Percentiles rank a stretch among this genome's conserved stretches.
Evolutionary conservation across 2,797 vertebrate genomes (phyloP).

Genomic region (Sparus aurata): DNA sequence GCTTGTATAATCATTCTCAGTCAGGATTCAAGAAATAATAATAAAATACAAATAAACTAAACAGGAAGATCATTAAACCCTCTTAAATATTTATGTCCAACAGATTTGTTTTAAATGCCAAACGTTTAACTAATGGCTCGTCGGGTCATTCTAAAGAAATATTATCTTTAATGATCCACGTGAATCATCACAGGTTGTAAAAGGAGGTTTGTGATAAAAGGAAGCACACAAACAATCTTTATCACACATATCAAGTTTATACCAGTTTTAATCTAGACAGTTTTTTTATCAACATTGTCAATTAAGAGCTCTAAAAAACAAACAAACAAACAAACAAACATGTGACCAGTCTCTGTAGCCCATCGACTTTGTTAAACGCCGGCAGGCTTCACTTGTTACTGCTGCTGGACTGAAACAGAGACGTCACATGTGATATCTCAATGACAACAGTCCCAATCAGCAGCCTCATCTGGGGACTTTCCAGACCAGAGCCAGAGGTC

Average conservation of each 20-base stretch:
- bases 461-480: conserved; percentile 54
- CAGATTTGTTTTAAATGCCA: conserved; percentile 73
- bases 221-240: conserved; percentile 6
- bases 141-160: conserved; percentile 42
- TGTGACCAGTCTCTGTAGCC: conserved; percentile 6
- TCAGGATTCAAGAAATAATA: conserved; percentile 62
- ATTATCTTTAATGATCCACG: conserved; percentile 48
- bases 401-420: conserved; percentile 46
- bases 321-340: conserved; percentile 1
- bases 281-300: not conserved
- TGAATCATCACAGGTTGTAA: conserved; percentile 53
- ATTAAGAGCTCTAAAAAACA: conserved; percentile 5
- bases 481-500: conserved; percentile 40
- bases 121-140: conserved; percentile 52
- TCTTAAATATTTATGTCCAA: conserved; percentile 72
- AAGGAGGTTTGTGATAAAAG: conserved; percentile 54
- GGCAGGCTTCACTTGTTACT: conserved; percentile 50
- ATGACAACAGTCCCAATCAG: conserved; percentile 57
- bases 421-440: conserved; percentile 68
- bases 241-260: not conserved
- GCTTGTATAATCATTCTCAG: conserved; percentile 57
- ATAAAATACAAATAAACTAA: conserved; percentile 72
- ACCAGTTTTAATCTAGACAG: not conserved
- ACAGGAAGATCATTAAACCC: conserved; percentile 56
- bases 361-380: conserved; percentile 18